Conservation (phyloP, 2,797 vertebrate species). For the Pangasius mekongensis region DNA sequence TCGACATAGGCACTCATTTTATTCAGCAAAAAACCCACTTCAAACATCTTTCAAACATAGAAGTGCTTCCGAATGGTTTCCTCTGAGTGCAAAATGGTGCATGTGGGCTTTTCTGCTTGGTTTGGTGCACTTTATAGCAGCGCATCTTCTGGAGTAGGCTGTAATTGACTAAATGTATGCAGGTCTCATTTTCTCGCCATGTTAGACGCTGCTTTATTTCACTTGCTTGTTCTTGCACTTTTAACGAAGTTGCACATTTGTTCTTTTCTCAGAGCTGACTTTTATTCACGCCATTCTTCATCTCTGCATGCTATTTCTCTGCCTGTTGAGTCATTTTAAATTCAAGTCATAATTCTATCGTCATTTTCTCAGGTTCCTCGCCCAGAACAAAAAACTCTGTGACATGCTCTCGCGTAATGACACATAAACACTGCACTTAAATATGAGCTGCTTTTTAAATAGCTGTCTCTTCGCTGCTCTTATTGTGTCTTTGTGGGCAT, state of each 20-base stretch:
- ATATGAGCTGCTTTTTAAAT: conserved; percentile 52
- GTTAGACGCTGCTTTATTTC: conserved; percentile 9
- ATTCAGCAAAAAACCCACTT: conserved; percentile 8
- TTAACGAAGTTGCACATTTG: neutral
- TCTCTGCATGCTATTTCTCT: conserved; percentile 33
- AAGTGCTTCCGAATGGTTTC: neutral
- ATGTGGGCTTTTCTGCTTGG: neutral
- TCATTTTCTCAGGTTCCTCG: conserved; percentile 37
- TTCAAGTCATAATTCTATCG: conserved; percentile 36
- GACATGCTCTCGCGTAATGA: conserved; percentile 50
- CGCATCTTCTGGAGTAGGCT: neutral
- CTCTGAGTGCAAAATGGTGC: neutral
- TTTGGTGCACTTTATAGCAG: neutral
- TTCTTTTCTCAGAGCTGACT: neutral
- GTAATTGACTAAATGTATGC: neutral
- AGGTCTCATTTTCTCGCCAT: neutral
- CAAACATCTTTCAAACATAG: conserved; percentile 13
- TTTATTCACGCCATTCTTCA: conserved; percentile 38
- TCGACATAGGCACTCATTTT: conserved; percentile 30
- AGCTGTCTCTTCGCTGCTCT: conserved; percentile 40
- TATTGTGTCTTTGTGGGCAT: conserved; percentile 49
- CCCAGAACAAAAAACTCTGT: conserved; percentile 36
- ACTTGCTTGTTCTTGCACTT: neutral
- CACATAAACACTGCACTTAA: conserved; percentile 58
- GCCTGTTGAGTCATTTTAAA: conserved; percentile 39